Evolutionary conservation across 2,888 invertebrate species (phyloP).

Genomic region (Steinernema scapterisci): DNA sequence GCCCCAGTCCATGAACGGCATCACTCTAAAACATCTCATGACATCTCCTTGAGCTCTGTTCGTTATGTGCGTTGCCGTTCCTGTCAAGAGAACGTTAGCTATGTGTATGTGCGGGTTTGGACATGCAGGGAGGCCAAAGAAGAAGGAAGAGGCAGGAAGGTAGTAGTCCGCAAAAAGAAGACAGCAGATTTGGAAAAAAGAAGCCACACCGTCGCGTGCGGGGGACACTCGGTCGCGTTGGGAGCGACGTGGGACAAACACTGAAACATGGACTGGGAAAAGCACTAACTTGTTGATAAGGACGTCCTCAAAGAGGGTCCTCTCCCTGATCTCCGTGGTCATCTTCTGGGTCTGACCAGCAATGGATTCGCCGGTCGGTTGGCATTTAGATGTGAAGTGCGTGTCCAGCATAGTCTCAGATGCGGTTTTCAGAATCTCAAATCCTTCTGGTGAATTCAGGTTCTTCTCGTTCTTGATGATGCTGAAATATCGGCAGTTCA

Average conservation of each 20-base stretch:
- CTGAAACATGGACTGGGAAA: background rate
- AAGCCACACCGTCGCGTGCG: slow-evolving; percentile 31
- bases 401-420: slow-evolving; percentile 10
- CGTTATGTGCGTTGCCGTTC: background rate
- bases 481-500: background rate
- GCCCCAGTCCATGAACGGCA: slow-evolving; percentile 20
- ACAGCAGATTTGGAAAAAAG: slow-evolving; percentile 1
- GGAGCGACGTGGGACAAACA: slow-evolving; percentile 26
- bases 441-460: background rate
- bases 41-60: background rate
- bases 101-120: background rate
- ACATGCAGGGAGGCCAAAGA: background rate
- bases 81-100: background rate
- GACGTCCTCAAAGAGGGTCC: slow-evolving; percentile 19
- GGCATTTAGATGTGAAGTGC: slow-evolving; percentile 9
- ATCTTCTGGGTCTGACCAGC: background rate
- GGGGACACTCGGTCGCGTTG: background rate
- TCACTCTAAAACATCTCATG: slow-evolving; percentile 30
- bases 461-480: slow-evolving; percentile 1
- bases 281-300: slow-evolving; percentile 29
- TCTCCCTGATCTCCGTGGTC: background rate
- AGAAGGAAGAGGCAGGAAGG: background rate
- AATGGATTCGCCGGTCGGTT: slow-evolving; percentile 3
- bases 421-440: background rate
- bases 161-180: slow-evolving; percentile 6